Percentiles rank a stretch among this genome's conserved stretches.
These are phyloP conservation scores for Tachina lurida DNA, from an alignment of 2,888 invertebrate genomes.

Conservation along the genomic window DNA sequence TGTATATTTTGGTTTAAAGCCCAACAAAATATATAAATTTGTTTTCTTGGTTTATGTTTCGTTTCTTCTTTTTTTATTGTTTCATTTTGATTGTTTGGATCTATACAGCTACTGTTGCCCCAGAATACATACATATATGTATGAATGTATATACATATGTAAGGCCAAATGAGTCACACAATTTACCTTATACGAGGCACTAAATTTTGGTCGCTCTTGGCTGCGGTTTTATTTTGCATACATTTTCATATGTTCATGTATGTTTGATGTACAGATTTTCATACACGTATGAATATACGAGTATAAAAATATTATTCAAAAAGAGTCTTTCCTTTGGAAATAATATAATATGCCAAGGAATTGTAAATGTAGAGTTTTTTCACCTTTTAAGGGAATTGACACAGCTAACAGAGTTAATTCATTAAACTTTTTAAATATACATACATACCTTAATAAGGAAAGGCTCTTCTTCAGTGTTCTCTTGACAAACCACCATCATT, in stretches of 20 bases:
- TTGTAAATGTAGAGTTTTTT: not conserved
- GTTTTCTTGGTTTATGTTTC: slow-evolving; percentile 47
- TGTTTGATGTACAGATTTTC: not conserved
- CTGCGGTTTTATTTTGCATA: slow-evolving; percentile 51
- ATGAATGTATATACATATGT: not conserved
- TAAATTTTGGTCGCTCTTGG: not conserved
- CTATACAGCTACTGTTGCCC: slow-evolving; percentile 50
- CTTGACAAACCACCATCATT: too few species aligned
- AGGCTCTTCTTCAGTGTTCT: too few species aligned
- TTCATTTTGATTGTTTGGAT: slow-evolving; percentile 45
- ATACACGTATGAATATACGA: not conserved
- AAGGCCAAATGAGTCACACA: slow-evolving; percentile 48
- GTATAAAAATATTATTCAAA: not conserved
- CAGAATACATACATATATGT: slow-evolving; percentile 4
- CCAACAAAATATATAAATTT: slow-evolving; percentile 38
- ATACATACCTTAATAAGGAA: too few species aligned
- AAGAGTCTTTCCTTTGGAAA: not conserved
- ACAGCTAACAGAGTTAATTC: not conserved
- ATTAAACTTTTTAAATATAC: not conserved
- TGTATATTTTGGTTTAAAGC: slow-evolving; percentile 19
- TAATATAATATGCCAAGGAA: slow-evolving; percentile 9
- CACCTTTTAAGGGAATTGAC: slow-evolving; percentile 9
- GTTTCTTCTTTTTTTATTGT: slow-evolving; percentile 39
- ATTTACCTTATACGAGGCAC: slow-evolving; percentile 41
- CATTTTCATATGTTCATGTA: slow-evolving; percentile 17